Conservation (phyloP, 1,140 invertebrate genomes). For the Ylistrum balloti region DNA sequence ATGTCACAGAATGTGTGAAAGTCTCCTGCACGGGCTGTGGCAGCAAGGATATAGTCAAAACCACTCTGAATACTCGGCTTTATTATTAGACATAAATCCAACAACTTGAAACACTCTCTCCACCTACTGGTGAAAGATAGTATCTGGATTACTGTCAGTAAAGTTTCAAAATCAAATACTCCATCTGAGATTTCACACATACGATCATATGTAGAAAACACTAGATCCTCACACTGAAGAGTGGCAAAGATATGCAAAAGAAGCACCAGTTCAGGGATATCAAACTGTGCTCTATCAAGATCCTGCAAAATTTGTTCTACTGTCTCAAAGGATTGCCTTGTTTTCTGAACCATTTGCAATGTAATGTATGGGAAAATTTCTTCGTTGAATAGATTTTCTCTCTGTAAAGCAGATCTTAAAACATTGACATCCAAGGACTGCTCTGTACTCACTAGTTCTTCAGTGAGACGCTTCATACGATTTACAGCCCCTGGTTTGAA, state of each 20-base stretch:
- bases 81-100: not conserved
- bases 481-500: not conserved
- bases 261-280: not conserved
- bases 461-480: not conserved
- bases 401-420: not conserved
- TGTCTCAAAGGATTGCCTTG: not conserved
- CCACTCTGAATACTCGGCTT: not conserved
- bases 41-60: not conserved
- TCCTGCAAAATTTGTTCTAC: not conserved
- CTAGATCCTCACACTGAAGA: not conserved
- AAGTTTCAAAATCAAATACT: not conserved
- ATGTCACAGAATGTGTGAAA: not conserved
- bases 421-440: not conserved
- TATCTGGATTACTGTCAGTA: not conserved
- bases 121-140: not conserved
- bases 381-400: not conserved
- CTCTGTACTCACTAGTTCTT: not conserved
- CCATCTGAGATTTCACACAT: conserved; percentile 12
- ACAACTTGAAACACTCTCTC: not conserved
- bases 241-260: not conserved
- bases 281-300: not conserved
- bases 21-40: not conserved
- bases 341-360: not conserved
- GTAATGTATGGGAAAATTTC: not conserved
- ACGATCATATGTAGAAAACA: not conserved